Evolutionary conservation across 2,113 vertebrate genomes (phyloP).

Genomic region (Smithornis capensis): DNA sequence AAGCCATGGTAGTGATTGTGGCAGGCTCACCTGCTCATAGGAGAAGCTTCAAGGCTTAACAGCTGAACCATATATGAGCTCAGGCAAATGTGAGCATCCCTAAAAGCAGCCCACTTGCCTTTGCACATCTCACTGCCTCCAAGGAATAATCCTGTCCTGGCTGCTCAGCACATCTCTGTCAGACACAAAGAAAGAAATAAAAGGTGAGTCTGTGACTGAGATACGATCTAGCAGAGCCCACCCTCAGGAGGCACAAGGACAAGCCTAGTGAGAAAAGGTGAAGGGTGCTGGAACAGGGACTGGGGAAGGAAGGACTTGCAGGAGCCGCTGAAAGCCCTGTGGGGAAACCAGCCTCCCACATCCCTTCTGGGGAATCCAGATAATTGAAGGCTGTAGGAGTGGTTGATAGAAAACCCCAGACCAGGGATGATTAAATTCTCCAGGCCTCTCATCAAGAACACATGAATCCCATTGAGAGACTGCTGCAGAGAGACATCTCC

Average conservation of each 20-base stretch:
- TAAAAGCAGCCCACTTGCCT: accelerated
- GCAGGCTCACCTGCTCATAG: not conserved
- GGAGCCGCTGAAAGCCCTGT: not conserved
- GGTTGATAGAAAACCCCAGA: not conserved
- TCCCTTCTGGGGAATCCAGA: not conserved
- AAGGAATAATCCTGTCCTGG: accelerated
- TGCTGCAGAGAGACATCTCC: not conserved
- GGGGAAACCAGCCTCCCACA: not conserved
- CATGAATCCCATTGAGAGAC: not conserved
- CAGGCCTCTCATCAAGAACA: not conserved
- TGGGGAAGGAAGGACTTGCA: not conserved
- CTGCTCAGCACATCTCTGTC: not conserved
- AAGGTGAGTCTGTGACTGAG: not conserved
- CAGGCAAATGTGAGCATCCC: not conserved
- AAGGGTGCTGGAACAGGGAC: not conserved
- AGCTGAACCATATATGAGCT: not conserved
- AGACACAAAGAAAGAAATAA: not conserved
- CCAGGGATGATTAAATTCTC: not conserved
- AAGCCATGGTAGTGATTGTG: accelerated
- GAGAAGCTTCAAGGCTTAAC: not conserved
- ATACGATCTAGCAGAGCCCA: accelerated
- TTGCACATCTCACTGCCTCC: not conserved
- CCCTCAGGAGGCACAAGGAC: accelerated
- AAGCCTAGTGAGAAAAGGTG: not conserved
- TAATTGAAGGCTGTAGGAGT: constrained; percentile 9